Percentiles rank a stretch among this genome's conserved stretches.
Conservation (phyloP, 2,888 invertebrate species). For the Chouioia cunea region DNA sequence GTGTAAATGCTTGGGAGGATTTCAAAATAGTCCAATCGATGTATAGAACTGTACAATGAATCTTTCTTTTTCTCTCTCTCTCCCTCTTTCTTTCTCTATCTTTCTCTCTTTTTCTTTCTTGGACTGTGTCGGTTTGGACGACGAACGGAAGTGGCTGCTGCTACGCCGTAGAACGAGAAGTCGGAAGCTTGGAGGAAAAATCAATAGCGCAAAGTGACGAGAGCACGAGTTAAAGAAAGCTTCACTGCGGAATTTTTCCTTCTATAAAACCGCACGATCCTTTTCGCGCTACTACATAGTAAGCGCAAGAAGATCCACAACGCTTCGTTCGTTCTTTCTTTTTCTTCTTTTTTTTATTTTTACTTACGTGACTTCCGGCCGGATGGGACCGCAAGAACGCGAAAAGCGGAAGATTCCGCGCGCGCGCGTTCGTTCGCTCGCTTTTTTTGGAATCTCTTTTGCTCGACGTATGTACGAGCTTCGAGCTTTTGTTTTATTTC, state of each 20-base stretch:
- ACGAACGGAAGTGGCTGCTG: constrained; percentile 26
- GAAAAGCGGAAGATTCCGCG: constrained; percentile 24
- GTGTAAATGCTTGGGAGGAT: too few species aligned
- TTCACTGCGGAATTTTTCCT: constrained; percentile 29
- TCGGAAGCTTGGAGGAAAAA: constrained; percentile 26
- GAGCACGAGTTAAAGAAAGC: constrained; percentile 8
- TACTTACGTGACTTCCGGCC: constrained; percentile 41
- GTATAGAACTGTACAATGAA: too few species aligned
- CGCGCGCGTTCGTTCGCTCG: background rate
- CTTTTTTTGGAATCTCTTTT: background rate
- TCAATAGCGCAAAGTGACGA: constrained; percentile 27
- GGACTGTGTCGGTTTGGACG: background rate
- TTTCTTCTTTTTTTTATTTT: constrained; percentile 28
- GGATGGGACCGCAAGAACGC: constrained; percentile 30
- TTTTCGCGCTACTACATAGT: constrained; percentile 7
- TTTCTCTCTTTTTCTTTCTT: constrained; percentile 2
- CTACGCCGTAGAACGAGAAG: constrained; percentile 22
- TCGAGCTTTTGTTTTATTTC: too few species aligned
- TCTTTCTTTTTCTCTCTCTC: background rate
- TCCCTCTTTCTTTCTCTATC: background rate
- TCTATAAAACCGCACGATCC: constrained; percentile 11
- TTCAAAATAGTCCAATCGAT: too few species aligned
- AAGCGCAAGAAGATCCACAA: constrained; percentile 11
- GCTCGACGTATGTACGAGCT: background rate
- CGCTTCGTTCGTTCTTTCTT: constrained; percentile 7